A percentile compares a stretch with the other conserved stretches of the same genome.
Evolutionary conservation across 2,888 invertebrate genomes (phyloP).

Genomic region (Spodoptera exigua): DNA sequence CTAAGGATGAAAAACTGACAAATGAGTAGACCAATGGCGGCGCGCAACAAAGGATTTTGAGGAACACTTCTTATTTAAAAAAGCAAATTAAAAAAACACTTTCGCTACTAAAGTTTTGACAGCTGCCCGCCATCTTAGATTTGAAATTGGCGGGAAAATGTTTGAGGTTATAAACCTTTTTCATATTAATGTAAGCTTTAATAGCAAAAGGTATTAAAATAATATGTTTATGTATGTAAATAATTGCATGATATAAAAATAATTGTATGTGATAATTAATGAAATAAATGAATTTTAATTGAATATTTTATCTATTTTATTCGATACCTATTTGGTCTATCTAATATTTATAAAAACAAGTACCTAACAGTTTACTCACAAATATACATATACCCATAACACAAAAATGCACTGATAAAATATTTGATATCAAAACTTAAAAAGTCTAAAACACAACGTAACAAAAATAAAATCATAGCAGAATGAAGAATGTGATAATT

Average conservation of each 20-base stretch:
- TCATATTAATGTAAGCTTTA: conserved; percentile 1
- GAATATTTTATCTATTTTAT: not conserved
- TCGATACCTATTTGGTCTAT: too few relatives aligned
- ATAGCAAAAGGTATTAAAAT: conserved; percentile 28
- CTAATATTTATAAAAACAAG: too few relatives aligned
- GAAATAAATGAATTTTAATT: conserved; percentile 29
- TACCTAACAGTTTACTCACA: too few relatives aligned
- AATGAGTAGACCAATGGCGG: not conserved
- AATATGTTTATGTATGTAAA: conserved; percentile 22
- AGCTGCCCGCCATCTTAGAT: conserved; percentile 4
- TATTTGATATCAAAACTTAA: too few relatives aligned
- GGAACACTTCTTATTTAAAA: conserved; percentile 8
- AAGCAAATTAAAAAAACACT: conserved; percentile 11
- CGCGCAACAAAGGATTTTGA: conserved; percentile 18
- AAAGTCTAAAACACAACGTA: too few relatives aligned
- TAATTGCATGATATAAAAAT: conserved; percentile 16
- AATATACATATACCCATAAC: too few relatives aligned
- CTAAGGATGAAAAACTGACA: conserved; percentile 1
- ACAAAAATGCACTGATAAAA: too few relatives aligned
- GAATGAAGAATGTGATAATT: too few relatives aligned
- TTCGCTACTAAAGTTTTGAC: not conserved
- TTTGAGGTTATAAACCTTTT: too few relatives aligned
- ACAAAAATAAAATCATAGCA: too few relatives aligned
- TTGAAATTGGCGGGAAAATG: not conserved
- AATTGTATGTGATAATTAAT: conserved; percentile 27